Evolutionary conservation across 1,140 invertebrate genomes (phyloP), one percentile per base, ranked within the genome.

Genomic region (Tetramorium parvispinum): DNA sequence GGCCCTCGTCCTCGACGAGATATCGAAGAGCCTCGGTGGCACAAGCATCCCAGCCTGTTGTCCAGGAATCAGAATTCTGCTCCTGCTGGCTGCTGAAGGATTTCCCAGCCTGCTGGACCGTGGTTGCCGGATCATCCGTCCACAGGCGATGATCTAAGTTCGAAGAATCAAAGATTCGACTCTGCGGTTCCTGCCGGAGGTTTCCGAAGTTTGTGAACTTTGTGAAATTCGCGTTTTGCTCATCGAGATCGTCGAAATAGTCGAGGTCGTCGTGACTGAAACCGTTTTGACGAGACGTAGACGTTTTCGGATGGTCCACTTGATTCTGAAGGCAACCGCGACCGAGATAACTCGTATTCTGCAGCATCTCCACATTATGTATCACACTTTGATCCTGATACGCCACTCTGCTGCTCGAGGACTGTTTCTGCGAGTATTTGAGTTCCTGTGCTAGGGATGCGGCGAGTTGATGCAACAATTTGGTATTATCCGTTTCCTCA

Each of bases 1-100:
- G 88, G 2, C 94, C 94, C 63, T 95, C 94, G n/a, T 94, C 92
- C 86, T 95, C 94, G 4, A 94, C 89, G 27, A 95, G 92, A 78
- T 94, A 95, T 68, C 94, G 91, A 1, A 95, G 61, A 2, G 94
- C 92, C 76, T 95, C 94, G 21, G 91, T 71, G 6, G 94, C 87
- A 85, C 94, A 95, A 1, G 93, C 92, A 53, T 95, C 93, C 94
- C 94, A 95, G 1, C 94, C 94, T 10, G 92, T 87, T 11, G 73
- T 77, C 94, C 94, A 95, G 6, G 90, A 91, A 53, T 40, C 65
- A 5, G 79, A 4, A 21, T 86, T 77, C 13, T 76, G 63, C 13
- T 91, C 87, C 27, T 88, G 70, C 18, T 61, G 75, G 0, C 27
- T 37, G 18, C 55, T 21, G 11, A 61, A 73, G 16, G 55, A 49